phyloP scores from a whole-genome alignment of 2,113 vertebrate genomes.

The Dromas ardeola region DNA sequence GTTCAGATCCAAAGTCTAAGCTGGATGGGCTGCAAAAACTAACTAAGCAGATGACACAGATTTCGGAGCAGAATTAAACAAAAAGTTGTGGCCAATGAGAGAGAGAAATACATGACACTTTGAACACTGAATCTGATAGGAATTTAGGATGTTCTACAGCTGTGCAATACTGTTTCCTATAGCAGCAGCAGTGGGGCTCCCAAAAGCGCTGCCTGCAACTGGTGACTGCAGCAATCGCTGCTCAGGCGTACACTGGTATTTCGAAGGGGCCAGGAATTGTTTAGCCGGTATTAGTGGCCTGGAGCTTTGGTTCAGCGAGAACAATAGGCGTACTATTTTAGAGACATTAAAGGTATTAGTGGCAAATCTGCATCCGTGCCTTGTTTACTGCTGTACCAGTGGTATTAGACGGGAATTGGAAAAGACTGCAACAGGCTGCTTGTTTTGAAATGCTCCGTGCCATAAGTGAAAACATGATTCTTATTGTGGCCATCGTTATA shows the following conservation, averaged over 20 bases:
- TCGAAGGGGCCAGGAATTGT: conserved; percentile 17
- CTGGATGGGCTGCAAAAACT: not conserved
- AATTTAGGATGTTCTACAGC: not conserved
- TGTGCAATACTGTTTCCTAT: not conserved
- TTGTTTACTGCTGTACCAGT: conserved; percentile 41
- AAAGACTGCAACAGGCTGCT: conserved; percentile 11
- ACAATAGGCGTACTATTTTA: conserved; percentile 63
- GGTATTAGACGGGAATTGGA: conserved; percentile 24
- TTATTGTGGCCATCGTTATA: not conserved
- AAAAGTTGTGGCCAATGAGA: not conserved
- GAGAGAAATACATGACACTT: not conserved
- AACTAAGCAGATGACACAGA: not conserved
- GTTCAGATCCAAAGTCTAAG: not conserved
- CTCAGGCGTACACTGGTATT: not conserved
- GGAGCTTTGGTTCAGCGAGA: conserved; percentile 36
- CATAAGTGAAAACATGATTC: not conserved
- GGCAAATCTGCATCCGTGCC: conserved; percentile 36
- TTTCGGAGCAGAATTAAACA: not conserved
- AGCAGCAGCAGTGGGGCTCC: not conserved
- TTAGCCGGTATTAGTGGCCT: conserved; percentile 51
- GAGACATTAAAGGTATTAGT: conserved; percentile 60
- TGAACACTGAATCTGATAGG: not conserved
- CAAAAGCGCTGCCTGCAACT: not conserved
- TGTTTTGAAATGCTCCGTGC: not conserved
- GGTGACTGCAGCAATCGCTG: not conserved